A percentile compares a stretch with the other conserved stretches of the same genome.
phyloP scores from a whole-genome alignment of 2,888 invertebrate genomes.

The Dynastes maya region DNA sequence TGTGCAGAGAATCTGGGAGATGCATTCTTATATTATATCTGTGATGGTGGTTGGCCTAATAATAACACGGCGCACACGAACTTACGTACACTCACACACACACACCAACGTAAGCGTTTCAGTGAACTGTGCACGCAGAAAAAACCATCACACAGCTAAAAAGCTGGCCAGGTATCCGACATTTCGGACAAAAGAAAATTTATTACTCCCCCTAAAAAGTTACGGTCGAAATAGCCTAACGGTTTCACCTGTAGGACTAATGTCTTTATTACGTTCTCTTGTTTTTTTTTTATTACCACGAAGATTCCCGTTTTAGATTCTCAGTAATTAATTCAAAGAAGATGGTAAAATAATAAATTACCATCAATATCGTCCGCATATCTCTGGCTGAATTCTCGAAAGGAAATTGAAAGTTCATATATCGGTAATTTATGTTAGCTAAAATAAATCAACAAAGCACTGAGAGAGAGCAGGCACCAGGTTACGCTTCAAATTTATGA shows the following conservation, averaged over 20 bases:
- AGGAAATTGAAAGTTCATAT: conserved; percentile 52
- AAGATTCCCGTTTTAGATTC: conserved; percentile 5
- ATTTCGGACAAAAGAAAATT: conserved; percentile 62
- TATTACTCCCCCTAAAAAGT: conserved; percentile 60
- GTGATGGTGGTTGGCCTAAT: conserved; percentile 10
- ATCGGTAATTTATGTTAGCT: conserved; percentile 56
- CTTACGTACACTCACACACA: conserved; percentile 4
- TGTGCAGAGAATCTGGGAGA: not conserved
- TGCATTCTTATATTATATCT: conserved; percentile 32
- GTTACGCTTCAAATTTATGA: conserved; percentile 57
- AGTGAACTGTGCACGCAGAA: conserved; percentile 29
- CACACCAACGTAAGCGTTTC: conserved; percentile 13
- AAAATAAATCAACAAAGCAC: conserved; percentile 56
- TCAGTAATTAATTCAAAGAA: conserved; percentile 1
- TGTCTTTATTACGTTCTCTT: conserved; percentile 36
- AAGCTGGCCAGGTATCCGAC: conserved; percentile 55
- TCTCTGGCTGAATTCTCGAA: conserved; percentile 51
- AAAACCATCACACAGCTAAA: conserved; percentile 21
- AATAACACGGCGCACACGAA: conserved; percentile 22
- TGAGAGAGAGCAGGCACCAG: conserved; percentile 54
- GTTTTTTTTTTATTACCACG: conserved; percentile 10
- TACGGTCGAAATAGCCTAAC: conserved; percentile 61
- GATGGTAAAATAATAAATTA: not conserved
- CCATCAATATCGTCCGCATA: conserved; percentile 7
- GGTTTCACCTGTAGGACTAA: conserved; percentile 55